Evolutionary conservation across 2,888 invertebrate genomes (phyloP).

Genomic region (Tanaodytes sp.): DNA sequence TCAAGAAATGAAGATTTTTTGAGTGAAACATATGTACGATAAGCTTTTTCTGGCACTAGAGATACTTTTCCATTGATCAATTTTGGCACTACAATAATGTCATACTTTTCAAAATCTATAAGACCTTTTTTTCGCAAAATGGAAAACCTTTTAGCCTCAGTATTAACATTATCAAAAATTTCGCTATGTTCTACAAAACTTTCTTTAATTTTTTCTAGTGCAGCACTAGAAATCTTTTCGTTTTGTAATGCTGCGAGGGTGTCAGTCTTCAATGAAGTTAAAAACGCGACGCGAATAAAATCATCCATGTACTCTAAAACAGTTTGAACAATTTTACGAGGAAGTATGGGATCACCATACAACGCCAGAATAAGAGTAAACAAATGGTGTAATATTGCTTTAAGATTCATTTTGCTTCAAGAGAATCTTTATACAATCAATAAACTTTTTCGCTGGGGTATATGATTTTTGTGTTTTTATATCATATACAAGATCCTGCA

Average conservation of each 20-base stretch:
- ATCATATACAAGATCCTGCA: neutral
- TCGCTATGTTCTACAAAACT: slow-evolving; percentile 8
- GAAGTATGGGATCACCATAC: slow-evolving; percentile 5
- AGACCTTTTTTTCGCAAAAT: slow-evolving; percentile 9
- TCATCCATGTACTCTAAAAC: slow-evolving; percentile 8
- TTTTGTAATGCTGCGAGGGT: neutral
- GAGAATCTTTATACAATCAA: neutral
- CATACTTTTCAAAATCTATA: slow-evolving; percentile 6
- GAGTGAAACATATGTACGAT: slow-evolving; percentile 4
- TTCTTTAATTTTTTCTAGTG: neutral
- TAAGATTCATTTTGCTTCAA: neutral
- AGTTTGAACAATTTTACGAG: slow-evolving; percentile 17
- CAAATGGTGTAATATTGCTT: neutral
- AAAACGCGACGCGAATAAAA: slow-evolving; percentile 6
- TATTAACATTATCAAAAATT: slow-evolving; percentile 10
- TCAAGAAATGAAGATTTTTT: neutral
- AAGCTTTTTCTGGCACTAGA: slow-evolving; percentile 1
- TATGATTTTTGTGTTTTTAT: neutral
- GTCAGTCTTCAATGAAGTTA: slow-evolving; percentile 12
- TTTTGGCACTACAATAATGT: neutral
- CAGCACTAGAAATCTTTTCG: slow-evolving; percentile 1
- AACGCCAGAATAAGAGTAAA: slow-evolving; percentile 16
- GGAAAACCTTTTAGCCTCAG: slow-evolving; percentile 8
- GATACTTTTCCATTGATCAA: neutral
- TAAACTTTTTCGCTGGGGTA: neutral